Evolutionary conservation across 2,113 vertebrate genomes (phyloP).

Genomic region (Podiceps cristatus): DNA sequence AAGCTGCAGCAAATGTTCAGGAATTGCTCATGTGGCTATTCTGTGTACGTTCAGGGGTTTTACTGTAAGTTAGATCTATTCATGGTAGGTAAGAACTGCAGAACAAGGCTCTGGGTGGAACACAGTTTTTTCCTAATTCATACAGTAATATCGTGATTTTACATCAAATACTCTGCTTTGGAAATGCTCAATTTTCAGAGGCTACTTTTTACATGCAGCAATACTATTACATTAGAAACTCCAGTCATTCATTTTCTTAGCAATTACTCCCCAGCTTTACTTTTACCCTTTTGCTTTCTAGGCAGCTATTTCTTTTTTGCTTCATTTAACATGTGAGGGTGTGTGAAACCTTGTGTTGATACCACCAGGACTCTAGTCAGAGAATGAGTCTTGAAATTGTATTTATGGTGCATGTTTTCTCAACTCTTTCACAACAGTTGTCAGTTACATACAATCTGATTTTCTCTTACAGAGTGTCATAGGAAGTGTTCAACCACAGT

Average conservation of each 20-base stretch:
- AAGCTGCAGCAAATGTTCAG: background rate
- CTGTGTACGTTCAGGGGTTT: background rate
- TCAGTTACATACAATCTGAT: background rate
- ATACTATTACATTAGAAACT: background rate
- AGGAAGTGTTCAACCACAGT: background rate
- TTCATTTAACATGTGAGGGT: background rate
- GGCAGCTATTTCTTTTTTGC: background rate
- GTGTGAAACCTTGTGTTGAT: background rate
- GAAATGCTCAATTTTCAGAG: background rate
- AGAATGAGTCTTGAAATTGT: background rate
- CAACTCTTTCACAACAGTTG: background rate
- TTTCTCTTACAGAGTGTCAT: background rate
- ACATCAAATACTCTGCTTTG: background rate
- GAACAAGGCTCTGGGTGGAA: background rate
- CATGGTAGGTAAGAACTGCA: background rate
- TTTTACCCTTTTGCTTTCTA: background rate
- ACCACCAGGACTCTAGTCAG: background rate
- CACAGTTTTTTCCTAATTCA: background rate
- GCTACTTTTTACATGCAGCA: background rate
- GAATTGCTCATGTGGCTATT: background rate
- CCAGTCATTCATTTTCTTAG: background rate
- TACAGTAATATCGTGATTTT: background rate
- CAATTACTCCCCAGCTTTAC: background rate
- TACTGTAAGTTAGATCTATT: background rate
- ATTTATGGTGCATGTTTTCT: background rate